Percentiles rank a stretch among this genome's conserved stretches.
These are phyloP conservation scores for Trinorchestia longiramus DNA, from an alignment of 1,140 invertebrate species.

Conservation along the genomic window DNA sequence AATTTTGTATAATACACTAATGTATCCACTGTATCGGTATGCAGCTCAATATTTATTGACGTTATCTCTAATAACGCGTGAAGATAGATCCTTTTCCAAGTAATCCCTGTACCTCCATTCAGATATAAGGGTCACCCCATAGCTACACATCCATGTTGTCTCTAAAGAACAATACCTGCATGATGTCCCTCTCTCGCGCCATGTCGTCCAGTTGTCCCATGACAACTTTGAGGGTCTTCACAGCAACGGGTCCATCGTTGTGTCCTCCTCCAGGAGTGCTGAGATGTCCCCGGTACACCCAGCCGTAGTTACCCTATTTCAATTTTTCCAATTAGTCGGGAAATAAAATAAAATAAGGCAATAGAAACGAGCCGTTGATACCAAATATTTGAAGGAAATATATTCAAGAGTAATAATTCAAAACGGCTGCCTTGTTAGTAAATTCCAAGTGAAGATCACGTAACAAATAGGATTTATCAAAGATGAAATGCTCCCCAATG, in stretches of 20 bases:
- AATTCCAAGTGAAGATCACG: too few relatives aligned
- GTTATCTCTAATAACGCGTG: not conserved
- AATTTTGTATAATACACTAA: not conserved
- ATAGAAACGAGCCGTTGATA: too few relatives aligned
- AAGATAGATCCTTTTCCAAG: too few relatives aligned
- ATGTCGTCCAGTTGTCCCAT: conserved; percentile 33
- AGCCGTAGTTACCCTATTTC: conserved; percentile 27
- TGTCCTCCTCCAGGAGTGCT: not conserved
- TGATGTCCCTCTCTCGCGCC: not conserved
- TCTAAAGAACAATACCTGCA: not conserved
- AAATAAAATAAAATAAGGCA: not conserved
- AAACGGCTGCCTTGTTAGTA: not conserved
- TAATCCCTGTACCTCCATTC: too few relatives aligned
- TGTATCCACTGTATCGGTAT: not conserved
- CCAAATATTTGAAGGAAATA: not conserved
- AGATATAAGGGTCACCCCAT: not conserved
- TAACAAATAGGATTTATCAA: too few relatives aligned
- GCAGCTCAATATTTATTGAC: not conserved
- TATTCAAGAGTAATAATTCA: not conserved
- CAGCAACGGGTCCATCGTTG: conserved; percentile 24
- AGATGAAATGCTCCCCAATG: too few relatives aligned
- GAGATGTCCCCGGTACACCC: conserved; percentile 12
- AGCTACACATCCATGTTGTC: too few relatives aligned
- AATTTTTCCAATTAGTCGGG: not conserved
- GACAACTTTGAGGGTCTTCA: conserved; percentile 25